These are phyloP conservation scores for Sisyra nigra DNA, from an alignment of 2,888 invertebrate genomes.

Conservation along the genomic window DNA sequence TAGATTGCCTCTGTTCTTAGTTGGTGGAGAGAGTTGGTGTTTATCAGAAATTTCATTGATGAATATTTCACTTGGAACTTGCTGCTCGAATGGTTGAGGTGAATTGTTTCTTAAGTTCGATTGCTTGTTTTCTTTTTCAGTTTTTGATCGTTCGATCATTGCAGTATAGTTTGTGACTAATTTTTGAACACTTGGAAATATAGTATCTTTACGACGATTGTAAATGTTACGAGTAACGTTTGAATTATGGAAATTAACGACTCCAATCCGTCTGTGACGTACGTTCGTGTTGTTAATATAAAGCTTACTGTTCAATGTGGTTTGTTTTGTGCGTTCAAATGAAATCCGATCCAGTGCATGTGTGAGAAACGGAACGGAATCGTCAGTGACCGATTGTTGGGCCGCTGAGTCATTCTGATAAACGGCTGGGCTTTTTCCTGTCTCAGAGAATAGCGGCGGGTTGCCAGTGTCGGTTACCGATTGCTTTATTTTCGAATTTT, in stretches of 20 bases:
- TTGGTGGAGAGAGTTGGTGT: neutral
- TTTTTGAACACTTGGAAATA: constrained; percentile 11
- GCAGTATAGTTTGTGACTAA: constrained; percentile 10
- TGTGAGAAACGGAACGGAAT: neutral
- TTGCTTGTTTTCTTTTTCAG: neutral
- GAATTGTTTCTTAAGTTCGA: neutral
- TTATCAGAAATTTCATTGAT: constrained; percentile 4
- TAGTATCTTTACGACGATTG: neutral
- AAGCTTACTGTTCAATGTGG: neutral
- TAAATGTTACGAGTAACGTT: neutral
- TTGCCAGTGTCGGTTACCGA: too few relatives aligned
- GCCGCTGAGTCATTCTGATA: neutral
- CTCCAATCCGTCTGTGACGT: constrained; percentile 5
- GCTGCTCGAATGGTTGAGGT: neutral
- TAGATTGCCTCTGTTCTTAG: neutral
- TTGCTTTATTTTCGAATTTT: too few relatives aligned
- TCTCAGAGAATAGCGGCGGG: neutral
- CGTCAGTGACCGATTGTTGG: neutral
- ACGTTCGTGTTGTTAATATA: neutral
- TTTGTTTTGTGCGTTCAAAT: neutral
- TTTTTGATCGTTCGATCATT: constrained; percentile 11
- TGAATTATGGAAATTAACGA: neutral
- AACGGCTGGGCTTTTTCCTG: neutral
- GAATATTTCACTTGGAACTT: neutral
- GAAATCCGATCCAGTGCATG: neutral